phyloP scores from a whole-genome alignment of 2,888 invertebrate genomes.

The Cerceris ruficornis region DNA sequence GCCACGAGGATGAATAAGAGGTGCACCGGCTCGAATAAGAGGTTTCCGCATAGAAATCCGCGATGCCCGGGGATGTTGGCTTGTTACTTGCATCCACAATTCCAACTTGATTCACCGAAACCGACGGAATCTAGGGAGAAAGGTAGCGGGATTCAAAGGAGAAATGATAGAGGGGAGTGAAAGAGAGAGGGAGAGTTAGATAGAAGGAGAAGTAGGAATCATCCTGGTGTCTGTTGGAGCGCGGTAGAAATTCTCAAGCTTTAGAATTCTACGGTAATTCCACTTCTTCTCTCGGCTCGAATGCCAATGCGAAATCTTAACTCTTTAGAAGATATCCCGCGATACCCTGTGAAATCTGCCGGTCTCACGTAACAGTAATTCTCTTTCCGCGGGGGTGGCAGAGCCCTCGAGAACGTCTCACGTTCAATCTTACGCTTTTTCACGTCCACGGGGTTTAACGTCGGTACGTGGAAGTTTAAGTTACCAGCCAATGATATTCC shows the following conservation, averaged over 20 bases:
- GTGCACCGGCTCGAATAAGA: no score
- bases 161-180: neutral
- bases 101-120: no score
- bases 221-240: neutral
- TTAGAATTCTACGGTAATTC: neutral
- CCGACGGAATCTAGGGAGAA: no score
- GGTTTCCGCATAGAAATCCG: no score
- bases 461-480: slow-evolving; percentile 28
- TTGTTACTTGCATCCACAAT: no score
- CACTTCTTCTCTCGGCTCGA: no score
- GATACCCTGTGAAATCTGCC: neutral
- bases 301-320: slow-evolving; percentile 22
- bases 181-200: neutral
- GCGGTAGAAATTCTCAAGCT: neutral
- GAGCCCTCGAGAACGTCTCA: slow-evolving; percentile 24
- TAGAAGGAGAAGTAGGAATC: neutral
- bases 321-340: slow-evolving; percentile 32
- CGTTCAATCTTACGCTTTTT: slow-evolving; percentile 31
- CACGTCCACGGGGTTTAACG: slow-evolving; percentile 24
- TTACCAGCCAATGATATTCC: slow-evolving; percentile 42
- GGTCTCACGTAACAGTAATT: slow-evolving; percentile 30
- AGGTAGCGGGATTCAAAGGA: no score
- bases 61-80: no score
- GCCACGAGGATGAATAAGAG: no score
- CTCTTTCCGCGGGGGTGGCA: slow-evolving; percentile 21